Conservation (phyloP, 2,888 invertebrate species). For the Cloeon dipterum region DNA sequence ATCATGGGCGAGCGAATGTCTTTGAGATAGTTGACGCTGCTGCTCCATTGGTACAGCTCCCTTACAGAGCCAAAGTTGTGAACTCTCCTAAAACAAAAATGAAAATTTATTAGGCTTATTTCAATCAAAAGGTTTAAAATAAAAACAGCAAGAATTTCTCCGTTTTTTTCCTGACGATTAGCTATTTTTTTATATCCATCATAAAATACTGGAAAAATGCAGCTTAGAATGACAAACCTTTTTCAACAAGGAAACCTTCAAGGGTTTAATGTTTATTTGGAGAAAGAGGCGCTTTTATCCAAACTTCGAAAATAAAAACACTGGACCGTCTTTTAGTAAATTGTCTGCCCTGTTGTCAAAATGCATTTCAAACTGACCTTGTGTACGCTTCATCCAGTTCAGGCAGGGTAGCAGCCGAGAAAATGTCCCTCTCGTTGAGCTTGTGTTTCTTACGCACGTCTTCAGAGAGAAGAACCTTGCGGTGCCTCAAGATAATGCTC, state of each 20-base stretch:
- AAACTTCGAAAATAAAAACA: too few species aligned
- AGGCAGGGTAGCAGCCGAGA: slow-evolving; percentile 65
- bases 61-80: slow-evolving; percentile 54
- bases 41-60: slow-evolving; percentile 68
- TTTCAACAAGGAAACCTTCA: too few species aligned
- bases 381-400: slow-evolving; percentile 81
- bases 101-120: slow-evolving; percentile 6
- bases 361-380: slow-evolving; percentile 22
- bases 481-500: slow-evolving; percentile 64
- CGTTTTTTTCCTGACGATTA: not conserved
- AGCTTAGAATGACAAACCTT: not conserved
- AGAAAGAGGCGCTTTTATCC: too few species aligned
- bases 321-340: too few species aligned
- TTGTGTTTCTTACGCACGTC: slow-evolving; percentile 42
- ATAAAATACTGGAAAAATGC: not conserved
- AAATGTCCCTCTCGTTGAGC: slow-evolving; percentile 58
- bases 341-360: too few species aligned
- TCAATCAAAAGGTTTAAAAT: not conserved
- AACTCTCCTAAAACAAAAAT: slow-evolving; percentile 30
- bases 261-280: too few species aligned
- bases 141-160: not conserved
- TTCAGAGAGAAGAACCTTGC: slow-evolving; percentile 46
- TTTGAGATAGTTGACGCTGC: slow-evolving; percentile 54
- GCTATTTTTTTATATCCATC: not conserved
- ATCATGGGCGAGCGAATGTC: slow-evolving; percentile 69